Conservation (phyloP, 1,140 invertebrate species). For the Apis cerana region DNA sequence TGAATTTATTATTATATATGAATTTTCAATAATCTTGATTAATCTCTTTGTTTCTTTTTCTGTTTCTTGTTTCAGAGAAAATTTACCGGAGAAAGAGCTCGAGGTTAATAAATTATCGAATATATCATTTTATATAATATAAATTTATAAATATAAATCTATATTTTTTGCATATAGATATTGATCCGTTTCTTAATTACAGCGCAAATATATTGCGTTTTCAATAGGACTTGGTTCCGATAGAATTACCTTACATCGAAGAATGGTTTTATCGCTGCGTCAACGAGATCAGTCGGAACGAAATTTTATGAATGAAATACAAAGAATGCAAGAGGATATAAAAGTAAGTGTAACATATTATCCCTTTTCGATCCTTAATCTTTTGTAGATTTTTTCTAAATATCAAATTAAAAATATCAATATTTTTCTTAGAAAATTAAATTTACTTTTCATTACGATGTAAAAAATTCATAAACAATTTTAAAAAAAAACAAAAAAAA, state of each 20-base stretch:
- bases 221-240: conserved; percentile 75
- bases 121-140: background rate
- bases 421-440: too few species aligned
- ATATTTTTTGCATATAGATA: background rate
- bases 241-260: conserved; percentile 72
- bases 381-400: conserved; percentile 21
- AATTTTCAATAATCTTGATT: conserved; percentile 30
- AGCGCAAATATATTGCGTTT: conserved; percentile 76
- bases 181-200: conserved; percentile 41
- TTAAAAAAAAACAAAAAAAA: too few species aligned
- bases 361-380: background rate
- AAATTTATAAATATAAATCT: background rate
- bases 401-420: background rate
- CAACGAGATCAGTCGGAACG: conserved; percentile 77
- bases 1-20: background rate
- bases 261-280: conserved; percentile 69
- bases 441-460: too few species aligned
- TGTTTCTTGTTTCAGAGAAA: conserved; percentile 65
- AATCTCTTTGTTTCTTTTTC: background rate
- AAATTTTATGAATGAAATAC: conserved; percentile 72
- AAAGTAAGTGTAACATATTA: conserved; percentile 67
- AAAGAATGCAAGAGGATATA: conserved; percentile 74
- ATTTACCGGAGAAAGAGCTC: conserved; percentile 67
- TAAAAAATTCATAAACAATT: too few species aligned
- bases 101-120: conserved; percentile 66